phyloP scores from a whole-genome alignment of 1,140 invertebrate genomes.

The Ylistrum balloti region DNA sequence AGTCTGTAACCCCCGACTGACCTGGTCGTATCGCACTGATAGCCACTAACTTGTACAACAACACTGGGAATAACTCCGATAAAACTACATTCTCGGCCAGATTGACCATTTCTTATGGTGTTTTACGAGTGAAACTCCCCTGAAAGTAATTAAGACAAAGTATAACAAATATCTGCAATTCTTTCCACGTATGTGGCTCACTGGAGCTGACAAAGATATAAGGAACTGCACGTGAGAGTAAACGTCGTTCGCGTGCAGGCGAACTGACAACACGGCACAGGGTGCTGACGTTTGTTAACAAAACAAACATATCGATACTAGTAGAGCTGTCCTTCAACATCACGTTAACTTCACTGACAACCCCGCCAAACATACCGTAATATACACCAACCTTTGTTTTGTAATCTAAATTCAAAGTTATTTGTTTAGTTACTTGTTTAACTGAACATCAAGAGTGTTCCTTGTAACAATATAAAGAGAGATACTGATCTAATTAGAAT shows the following conservation, averaged over 20 bases:
- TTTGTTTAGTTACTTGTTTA: neutral
- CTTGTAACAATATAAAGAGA: neutral
- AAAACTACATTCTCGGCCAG: neutral
- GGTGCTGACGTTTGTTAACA: neutral
- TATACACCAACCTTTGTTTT: neutral
- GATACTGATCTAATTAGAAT: neutral
- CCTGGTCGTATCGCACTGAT: neutral
- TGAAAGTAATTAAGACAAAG: conserved; percentile 29
- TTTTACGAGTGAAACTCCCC: neutral
- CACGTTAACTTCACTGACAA: neutral
- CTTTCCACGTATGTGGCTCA: neutral
- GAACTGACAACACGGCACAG: neutral
- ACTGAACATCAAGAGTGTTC: too few species aligned
- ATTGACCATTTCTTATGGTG: neutral
- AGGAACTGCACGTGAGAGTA: neutral
- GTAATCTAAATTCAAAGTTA: neutral
- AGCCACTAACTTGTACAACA: neutral
- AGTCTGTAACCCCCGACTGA: neutral
- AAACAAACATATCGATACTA: neutral
- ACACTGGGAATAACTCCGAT: neutral
- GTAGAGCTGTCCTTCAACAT: neutral
- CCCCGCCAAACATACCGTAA: neutral
- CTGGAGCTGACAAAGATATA: neutral
- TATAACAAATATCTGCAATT: conserved; percentile 4
- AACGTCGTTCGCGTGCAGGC: neutral